phyloP scores from a whole-genome alignment of 2,797 vertebrate genomes.

The Poeciliopsis infans region DNA sequence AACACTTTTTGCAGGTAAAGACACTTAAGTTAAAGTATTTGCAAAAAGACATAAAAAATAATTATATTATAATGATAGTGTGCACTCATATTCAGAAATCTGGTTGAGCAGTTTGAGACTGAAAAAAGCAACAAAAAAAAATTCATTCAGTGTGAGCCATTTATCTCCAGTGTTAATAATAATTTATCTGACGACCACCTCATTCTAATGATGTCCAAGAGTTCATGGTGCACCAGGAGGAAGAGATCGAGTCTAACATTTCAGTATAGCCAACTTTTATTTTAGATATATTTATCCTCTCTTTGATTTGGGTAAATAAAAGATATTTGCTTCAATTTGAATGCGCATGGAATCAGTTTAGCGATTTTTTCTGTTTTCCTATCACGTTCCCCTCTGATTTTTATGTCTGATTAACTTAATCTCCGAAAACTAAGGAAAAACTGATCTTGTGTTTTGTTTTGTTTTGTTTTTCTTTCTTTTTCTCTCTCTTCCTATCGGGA shows the following conservation, averaged over 20 bases:
- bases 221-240: constrained; percentile 71
- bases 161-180: constrained; percentile 76
- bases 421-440: constrained; percentile 77
- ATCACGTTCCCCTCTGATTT: constrained; percentile 60
- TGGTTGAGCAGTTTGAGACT: constrained; percentile 76
- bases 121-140: constrained; percentile 54
- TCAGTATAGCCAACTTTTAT: constrained; percentile 70
- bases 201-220: constrained; percentile 68
- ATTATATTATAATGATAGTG: constrained; percentile 77
- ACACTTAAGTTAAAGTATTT: constrained; percentile 70
- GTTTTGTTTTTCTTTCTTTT: constrained; percentile 14
- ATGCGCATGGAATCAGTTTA: constrained; percentile 67
- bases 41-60: constrained; percentile 74
- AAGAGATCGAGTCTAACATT: constrained; percentile 72
- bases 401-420: constrained; percentile 66
- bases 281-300: constrained; percentile 69
- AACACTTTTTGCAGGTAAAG: constrained; percentile 65
- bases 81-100: constrained; percentile 76
- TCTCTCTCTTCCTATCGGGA: constrained; percentile 62
- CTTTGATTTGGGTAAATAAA: constrained; percentile 81
- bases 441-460: constrained; percentile 71
- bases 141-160: constrained; percentile 69
- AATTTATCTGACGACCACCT: constrained; percentile 62
- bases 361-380: constrained; percentile 57
- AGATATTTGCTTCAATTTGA: constrained; percentile 82